Conservation (phyloP, 2,113 vertebrate genomes). For the Zosterops pallidus region DNA sequence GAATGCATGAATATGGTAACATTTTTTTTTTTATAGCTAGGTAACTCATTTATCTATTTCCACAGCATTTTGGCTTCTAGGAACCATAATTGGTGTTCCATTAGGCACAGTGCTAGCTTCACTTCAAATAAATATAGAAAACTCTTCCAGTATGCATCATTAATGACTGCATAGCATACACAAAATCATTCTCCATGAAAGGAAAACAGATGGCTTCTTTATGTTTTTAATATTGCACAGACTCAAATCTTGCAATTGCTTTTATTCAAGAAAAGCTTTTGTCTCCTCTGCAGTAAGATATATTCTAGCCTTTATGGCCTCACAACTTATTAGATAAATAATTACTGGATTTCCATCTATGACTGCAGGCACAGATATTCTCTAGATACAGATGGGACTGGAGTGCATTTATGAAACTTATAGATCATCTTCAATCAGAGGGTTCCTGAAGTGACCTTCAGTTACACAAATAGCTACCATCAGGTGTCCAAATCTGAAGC, state of each 20-base stretch:
- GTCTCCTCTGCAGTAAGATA: constrained; percentile 2
- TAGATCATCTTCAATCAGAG: constrained; percentile 35
- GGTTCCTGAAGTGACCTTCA: constrained; percentile 5
- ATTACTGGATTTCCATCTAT: constrained; percentile 28
- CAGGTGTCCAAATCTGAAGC: background rate
- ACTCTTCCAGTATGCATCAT: constrained; percentile 11
- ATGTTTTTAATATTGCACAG: constrained; percentile 39
- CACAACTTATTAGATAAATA: constrained; percentile 41
- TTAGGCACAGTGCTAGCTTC: constrained; percentile 7
- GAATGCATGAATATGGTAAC: background rate
- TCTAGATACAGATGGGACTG: background rate
- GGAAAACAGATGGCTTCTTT: constrained; percentile 54
- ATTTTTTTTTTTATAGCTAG: background rate
- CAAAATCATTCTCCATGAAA: background rate
- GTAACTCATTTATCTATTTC: background rate
- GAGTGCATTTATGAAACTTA: constrained; percentile 31
- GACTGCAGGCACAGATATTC: background rate
- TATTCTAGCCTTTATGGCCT: constrained; percentile 11
- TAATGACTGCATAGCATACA: constrained; percentile 10
- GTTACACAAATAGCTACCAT: background rate
- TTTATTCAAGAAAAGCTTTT: constrained; percentile 32
- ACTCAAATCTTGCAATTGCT: constrained; percentile 6
- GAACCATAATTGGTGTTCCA: constrained; percentile 17
- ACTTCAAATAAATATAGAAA: background rate
- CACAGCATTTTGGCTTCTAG: constrained; percentile 34